Evolutionary conservation across 1,140 invertebrate species (phyloP).

Genomic region (Sycophaga agraensis): DNA sequence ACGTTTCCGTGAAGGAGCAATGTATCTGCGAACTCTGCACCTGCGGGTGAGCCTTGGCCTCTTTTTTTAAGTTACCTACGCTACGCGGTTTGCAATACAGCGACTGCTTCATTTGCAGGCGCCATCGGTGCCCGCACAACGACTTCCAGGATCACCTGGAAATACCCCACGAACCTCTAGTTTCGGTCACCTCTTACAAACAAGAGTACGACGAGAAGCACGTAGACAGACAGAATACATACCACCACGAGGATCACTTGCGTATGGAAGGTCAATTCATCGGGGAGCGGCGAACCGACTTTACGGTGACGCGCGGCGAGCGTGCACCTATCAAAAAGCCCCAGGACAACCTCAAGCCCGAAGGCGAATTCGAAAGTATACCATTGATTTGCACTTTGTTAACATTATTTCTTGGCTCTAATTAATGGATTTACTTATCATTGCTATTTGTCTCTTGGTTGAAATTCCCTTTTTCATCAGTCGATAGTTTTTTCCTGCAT

Average conservation of each 20-base stretch:
- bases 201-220: slow-evolving; percentile 69
- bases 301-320: slow-evolving; percentile 53
- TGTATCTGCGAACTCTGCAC: slow-evolving; percentile 89
- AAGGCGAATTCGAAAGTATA: slow-evolving; percentile 56
- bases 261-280: slow-evolving; percentile 53
- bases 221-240: slow-evolving; percentile 52
- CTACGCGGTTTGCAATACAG: too few species aligned
- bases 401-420: too few species aligned
- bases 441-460: neutral
- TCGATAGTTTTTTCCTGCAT: neutral
- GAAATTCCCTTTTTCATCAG: neutral
- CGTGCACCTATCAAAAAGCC: slow-evolving; percentile 51
- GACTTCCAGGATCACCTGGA: slow-evolving; percentile 63
- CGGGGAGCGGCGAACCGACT: slow-evolving; percentile 35
- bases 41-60: slow-evolving; percentile 89
- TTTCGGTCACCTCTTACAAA: slow-evolving; percentile 63
- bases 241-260: slow-evolving; percentile 56
- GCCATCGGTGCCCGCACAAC: slow-evolving; percentile 66
- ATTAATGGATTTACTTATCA: neutral
- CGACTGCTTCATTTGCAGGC: slow-evolving; percentile 56
- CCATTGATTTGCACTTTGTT: too few species aligned
- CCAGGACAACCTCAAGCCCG: slow-evolving; percentile 49
- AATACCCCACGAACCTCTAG: slow-evolving; percentile 59
- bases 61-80: slow-evolving; percentile 34
- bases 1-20: slow-evolving; percentile 69